Conservation (phyloP, 30 jellyfish, hydroid and myxozoan genomes). For the Aurelia sp. region DNA sequence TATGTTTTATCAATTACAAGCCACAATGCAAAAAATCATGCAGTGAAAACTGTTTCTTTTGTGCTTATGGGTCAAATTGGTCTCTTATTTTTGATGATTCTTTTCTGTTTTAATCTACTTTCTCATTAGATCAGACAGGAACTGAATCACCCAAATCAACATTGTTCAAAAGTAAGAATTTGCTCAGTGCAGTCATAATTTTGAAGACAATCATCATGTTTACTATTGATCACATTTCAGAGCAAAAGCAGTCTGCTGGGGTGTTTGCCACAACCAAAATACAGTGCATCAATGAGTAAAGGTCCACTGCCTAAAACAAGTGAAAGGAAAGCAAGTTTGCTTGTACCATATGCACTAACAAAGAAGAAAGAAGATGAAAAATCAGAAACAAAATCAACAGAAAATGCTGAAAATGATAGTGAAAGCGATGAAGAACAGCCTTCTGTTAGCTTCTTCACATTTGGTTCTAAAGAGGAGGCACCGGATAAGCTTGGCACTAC, state of each 20-base stretch:
- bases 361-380: constrained; percentile 50
- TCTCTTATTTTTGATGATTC: no score
- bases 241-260: constrained; percentile 40
- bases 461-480: constrained; percentile 17
- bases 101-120: no score
- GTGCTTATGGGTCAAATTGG: no score
- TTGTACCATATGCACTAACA: constrained; percentile 57
- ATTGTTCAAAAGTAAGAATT: no score
- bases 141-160: no score
- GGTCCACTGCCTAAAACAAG: background rate
- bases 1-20: no score
- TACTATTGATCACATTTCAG: background rate
- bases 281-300: constrained; percentile 20
- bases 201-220: background rate
- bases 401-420: constrained; percentile 30
- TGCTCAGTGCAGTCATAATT: no score
- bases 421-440: constrained; percentile 62
- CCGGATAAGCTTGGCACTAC: background rate
- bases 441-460: constrained; percentile 54
- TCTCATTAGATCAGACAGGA: no score
- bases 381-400: background rate
- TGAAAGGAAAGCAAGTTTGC: constrained; percentile 48
- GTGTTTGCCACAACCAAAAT: constrained; percentile 54
- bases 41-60: no score
- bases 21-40: no score